Conservation (phyloP, 2,888 invertebrate species). For the Rotaria sp. region DNA sequence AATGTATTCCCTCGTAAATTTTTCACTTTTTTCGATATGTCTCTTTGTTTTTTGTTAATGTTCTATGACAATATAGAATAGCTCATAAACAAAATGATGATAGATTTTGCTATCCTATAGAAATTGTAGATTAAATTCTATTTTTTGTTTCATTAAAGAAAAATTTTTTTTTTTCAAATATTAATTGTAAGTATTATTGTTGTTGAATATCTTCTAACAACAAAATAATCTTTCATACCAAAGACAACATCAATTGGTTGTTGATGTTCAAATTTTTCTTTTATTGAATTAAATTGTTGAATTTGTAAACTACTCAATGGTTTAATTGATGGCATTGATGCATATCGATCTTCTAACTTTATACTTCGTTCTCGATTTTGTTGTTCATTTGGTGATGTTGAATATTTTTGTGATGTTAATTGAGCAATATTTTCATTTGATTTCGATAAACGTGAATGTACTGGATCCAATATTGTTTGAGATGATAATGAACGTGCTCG, state of each 20-base stretch:
- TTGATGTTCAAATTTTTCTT: not conserved
- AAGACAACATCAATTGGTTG: constrained; percentile 10
- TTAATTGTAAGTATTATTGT: too few species aligned
- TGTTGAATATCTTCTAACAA: too few species aligned
- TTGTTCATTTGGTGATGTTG: not conserved
- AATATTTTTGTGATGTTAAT: not conserved
- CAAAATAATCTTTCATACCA: not conserved
- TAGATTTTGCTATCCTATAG: too few species aligned
- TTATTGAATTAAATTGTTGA: not conserved
- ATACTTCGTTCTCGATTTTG: not conserved
- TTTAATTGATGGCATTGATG: not conserved
- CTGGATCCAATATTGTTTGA: not conserved
- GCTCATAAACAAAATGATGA: too few species aligned
- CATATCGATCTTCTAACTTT: not conserved
- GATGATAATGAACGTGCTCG: not conserved
- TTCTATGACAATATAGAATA: too few species aligned
- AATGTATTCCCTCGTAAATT: too few species aligned
- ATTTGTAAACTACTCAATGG: not conserved
- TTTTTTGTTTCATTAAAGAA: too few species aligned
- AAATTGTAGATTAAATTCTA: too few species aligned
- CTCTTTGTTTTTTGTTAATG: too few species aligned
- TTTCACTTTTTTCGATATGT: too few species aligned
- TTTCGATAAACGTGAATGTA: not conserved
- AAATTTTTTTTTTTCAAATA: too few species aligned
- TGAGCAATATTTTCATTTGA: not conserved